Base-by-base conservation (phyloP, 2,113 vertebrate genomes). In the Actenoides hombroni region DNA sequence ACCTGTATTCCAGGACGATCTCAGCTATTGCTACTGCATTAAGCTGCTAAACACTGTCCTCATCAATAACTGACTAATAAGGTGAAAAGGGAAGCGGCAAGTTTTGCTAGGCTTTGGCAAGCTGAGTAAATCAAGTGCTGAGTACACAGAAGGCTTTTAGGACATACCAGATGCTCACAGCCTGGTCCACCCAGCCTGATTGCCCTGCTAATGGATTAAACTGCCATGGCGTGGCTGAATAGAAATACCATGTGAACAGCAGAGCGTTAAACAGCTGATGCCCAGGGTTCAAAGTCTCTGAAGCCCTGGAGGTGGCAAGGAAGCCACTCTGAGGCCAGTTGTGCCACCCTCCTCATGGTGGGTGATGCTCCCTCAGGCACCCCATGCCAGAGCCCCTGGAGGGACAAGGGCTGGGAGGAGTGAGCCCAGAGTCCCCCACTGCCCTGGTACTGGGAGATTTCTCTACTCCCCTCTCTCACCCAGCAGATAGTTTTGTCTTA, bases 111-210 rank as follows among this genome's bases (percentile, higher is more conserved):
- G 56, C 83, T 60, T 42, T 14, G 60, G 33, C 29, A 39, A 67
- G 64, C 68, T 80, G 65, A 0, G 2, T 80, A 90, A 90, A 91
- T 57, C 8, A 2, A 61, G 75, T 1, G 0, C 75, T 95, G 83
- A 95, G 88, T 93, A 95, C 88, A 96, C 93, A 96, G 53, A 94
- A 33, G 53, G 76, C 95, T 97, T 95, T 95, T 83, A 95, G 93
- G 46, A 56, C 24, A 2, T 3, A 16, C 87, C 86, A 73, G 86
- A 56, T 65, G 65, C 81, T 93, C 18, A 0, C 56, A 28, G 75
- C 23, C 37, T 25, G 44, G 28, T 35, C 15, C 33, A 19, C 19
- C 26, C 9, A 3, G 28, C n/a, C 53, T 25, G 56, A 24, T 3
- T 26, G 85, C 76, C 40, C 46, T 21, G 67, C 16, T 88, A 85